Percentiles rank a stretch among this genome's conserved stretches.
phyloP scores from a whole-genome alignment of 2,888 invertebrate species.

The Hemistola chrysoprasaria region DNA sequence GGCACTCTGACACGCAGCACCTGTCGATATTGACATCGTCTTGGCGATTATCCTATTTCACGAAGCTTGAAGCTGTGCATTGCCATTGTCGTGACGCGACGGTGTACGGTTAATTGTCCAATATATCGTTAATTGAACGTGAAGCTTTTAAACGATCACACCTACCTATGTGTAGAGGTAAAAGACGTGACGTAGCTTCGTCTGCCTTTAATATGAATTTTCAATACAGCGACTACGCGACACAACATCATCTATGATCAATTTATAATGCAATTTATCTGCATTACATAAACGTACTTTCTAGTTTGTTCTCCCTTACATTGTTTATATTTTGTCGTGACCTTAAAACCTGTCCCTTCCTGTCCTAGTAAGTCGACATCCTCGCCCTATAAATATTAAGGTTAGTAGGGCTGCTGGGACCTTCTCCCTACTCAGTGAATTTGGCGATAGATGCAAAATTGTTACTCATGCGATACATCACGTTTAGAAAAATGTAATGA shows the following conservation, averaged over 20 bases:
- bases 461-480: too few species aligned
- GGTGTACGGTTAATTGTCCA: background rate
- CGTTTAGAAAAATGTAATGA: too few species aligned
- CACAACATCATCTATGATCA: too few species aligned
- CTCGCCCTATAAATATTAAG: conserved; percentile 11
- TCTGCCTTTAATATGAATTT: too few species aligned
- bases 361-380: conserved; percentile 2
- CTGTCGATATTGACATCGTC: too few species aligned
- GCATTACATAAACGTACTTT: too few species aligned
- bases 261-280: conserved; percentile 7
- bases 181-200: conserved; percentile 9
- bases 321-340: background rate
- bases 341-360: conserved; percentile 2
- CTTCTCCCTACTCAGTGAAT: conserved; percentile 11
- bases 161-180: background rate
- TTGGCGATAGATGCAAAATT: background rate
- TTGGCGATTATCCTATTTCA: too few species aligned
- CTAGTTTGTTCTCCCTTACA: too few species aligned
- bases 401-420: conserved; percentile 10
- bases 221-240: background rate
- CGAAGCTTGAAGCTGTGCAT: too few species aligned
- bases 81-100: too few species aligned
- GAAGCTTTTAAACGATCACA: background rate
- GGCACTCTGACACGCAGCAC: too few species aligned
- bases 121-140: conserved; percentile 6